Evolutionary conservation across 53 echinoderm and acorn worm genomes (phyloP).

Genomic region (Astropecten irregularis): DNA sequence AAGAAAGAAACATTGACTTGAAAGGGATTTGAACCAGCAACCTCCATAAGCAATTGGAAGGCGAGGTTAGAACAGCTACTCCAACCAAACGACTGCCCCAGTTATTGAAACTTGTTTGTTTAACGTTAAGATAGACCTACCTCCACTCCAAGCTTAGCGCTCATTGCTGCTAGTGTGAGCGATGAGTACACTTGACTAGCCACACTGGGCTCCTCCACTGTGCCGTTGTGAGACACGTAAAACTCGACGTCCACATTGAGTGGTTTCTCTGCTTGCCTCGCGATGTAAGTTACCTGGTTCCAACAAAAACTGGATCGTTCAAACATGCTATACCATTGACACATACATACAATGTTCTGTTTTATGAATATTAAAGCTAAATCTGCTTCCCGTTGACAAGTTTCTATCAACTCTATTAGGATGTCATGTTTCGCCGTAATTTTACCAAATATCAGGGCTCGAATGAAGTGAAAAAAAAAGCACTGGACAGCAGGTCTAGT

Average conservation of each 20-base stretch:
- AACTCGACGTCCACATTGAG: constrained; percentile 5
- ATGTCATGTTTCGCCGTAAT: neutral
- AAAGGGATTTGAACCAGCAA: too few relatives aligned
- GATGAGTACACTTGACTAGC: neutral
- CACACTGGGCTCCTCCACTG: neutral
- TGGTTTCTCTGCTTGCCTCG: neutral
- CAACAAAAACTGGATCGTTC: neutral
- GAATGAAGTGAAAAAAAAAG: too few relatives aligned
- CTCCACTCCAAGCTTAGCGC: constrained; percentile 35
- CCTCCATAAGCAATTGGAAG: too few relatives aligned
- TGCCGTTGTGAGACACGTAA: constrained; percentile 37
- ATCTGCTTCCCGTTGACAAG: too few relatives aligned
- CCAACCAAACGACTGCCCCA: too few relatives aligned
- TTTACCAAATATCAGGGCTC: too few relatives aligned
- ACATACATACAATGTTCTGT: too few relatives aligned
- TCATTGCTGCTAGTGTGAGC: constrained; percentile 27
- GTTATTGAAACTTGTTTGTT: too few relatives aligned
- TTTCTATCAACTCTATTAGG: neutral
- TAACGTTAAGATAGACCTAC: constrained; percentile 1
- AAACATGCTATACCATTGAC: neutral
- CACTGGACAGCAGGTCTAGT: too few relatives aligned
- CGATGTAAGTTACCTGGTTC: neutral
- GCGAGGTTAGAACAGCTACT: too few relatives aligned
- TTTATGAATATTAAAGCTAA: neutral
- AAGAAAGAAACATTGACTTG: too few relatives aligned